Conservation (phyloP, 2,888 invertebrate species). For the Cistogaster globosa region DNA sequence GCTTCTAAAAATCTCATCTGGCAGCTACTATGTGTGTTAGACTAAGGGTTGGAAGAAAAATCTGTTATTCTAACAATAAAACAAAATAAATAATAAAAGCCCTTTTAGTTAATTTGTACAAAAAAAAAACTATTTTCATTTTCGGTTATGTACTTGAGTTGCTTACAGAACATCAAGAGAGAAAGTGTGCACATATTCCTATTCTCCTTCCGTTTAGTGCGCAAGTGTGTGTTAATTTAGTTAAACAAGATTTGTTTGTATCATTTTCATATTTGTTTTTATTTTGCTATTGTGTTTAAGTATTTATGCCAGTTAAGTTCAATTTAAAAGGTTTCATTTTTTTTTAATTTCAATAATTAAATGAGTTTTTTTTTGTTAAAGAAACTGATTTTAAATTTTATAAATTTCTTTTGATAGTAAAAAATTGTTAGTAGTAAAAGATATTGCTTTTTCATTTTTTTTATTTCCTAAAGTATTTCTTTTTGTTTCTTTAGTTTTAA, state of each 20-base stretch:
- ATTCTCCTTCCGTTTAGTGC: too few species aligned
- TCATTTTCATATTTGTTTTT: neutral
- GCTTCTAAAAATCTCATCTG: too few species aligned
- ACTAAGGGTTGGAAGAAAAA: too few species aligned
- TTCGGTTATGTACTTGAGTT: too few species aligned
- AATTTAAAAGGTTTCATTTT: neutral
- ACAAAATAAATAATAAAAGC: too few species aligned
- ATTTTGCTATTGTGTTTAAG: neutral
- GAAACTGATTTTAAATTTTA: slow-evolving; percentile 7
- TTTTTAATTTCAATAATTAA: neutral
- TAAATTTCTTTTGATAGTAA: slow-evolving; percentile 58
- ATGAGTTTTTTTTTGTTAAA: neutral
- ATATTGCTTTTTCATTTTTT: slow-evolving; percentile 67
- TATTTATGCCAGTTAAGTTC: neutral
- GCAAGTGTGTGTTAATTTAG: too few species aligned
- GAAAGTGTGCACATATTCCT: too few species aligned
- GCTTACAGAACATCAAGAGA: too few species aligned
- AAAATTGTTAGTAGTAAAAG: slow-evolving; percentile 70
- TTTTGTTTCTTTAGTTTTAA: slow-evolving; percentile 30
- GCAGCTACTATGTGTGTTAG: too few species aligned
- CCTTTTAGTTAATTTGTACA: too few species aligned
- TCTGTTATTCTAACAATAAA: too few species aligned
- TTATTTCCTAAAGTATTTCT: slow-evolving; percentile 50
- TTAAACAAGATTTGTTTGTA: neutral
- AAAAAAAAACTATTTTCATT: too few species aligned